These are phyloP conservation scores for Agrochola lota DNA, from an alignment of 2,888 invertebrate species.

Conservation along the genomic window DNA sequence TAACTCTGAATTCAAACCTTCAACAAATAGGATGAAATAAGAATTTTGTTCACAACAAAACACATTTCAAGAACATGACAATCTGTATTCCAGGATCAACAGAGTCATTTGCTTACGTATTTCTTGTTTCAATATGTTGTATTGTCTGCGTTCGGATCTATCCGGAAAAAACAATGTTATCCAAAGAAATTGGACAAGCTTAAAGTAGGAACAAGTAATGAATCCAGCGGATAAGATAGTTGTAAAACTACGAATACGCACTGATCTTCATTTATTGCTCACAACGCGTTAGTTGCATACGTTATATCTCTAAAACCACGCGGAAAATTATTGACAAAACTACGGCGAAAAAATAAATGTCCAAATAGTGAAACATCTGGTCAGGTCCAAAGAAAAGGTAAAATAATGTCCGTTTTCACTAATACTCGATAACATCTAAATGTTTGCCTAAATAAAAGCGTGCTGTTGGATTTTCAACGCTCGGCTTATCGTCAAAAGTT, in stretches of 20 bases:
- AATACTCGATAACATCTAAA: not conserved
- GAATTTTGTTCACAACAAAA: conserved; percentile 7
- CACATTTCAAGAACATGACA: conserved; percentile 27
- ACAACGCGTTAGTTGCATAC: conserved; percentile 5
- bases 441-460: not conserved
- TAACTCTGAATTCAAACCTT: conserved; percentile 26
- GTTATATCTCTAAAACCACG: conserved; percentile 32
- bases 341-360: conserved; percentile 51
- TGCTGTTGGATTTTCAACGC: not conserved
- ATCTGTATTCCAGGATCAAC: conserved; percentile 38
- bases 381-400: conserved; percentile 65
- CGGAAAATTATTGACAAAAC: conserved; percentile 37
- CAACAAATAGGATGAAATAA: conserved; percentile 8
- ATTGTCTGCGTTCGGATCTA: not conserved
- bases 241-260: conserved; percentile 27
- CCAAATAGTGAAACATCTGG: conserved; percentile 57
- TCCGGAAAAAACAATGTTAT: not conserved
- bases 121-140: conserved; percentile 12
- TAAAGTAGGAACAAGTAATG: conserved; percentile 9
- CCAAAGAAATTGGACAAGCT: conserved; percentile 20
- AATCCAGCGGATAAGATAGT: conserved; percentile 26
- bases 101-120: conserved; percentile 22
- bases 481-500: not conserved
- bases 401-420: conserved; percentile 28
- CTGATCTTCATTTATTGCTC: conserved; percentile 45